Base-by-base conservation (phyloP, 2,888 invertebrate genomes). In the Cosmia trapezina region DNA sequence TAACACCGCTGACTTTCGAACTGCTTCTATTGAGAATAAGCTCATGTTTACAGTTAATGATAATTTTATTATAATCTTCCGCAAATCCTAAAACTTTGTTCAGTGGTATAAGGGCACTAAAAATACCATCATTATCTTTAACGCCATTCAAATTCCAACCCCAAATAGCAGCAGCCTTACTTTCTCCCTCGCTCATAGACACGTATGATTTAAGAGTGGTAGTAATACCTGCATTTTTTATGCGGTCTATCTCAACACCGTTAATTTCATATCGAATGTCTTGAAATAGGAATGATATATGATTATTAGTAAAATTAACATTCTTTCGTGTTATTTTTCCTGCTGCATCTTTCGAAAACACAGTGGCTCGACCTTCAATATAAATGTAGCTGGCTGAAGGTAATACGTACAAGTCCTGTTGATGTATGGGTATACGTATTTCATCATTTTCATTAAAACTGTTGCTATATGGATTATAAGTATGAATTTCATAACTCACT, bases 171-270 rank as follows among this genome's bases (percentile, higher is more conserved):
- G 59, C 59, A 56, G 28, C 56, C 4, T 33, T 28, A 41, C 59
- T 59, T 60, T 60, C 60, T 4, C 59, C 59, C 37, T 59, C 59
- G 7, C 59, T 59, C 59, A 59, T 41, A n/a, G 59, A 59, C 59
- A 59, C 19, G n/a, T n/a, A 59, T 59, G 60, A 41, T 60, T 60
- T 43, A n/a, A 59, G n/a, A n/a, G 59, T 59, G 11, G 59, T n/a
- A 41, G 59, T 12, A 43, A 60, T 8, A 22, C n/a, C 41, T 60
- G 41, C 14, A 41, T 22, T 59, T 19, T 59, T 41, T 59, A 37
- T 37, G 11, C 19, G 57, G 19, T 37, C 57, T 37, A 57, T 19
- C 19, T 54, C 22, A 22, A 59, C 12, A 59, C 37, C 41, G 7
- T 37, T 41, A n/a, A 60, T 22, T 59, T 59, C 37, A 59, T 41